Percentiles rank a stretch among this genome's conserved stretches.
These are phyloP conservation scores for Oryzias dopingdopingensis DNA, from an alignment of 2,797 vertebrate species.

Conservation along the genomic window DNA sequence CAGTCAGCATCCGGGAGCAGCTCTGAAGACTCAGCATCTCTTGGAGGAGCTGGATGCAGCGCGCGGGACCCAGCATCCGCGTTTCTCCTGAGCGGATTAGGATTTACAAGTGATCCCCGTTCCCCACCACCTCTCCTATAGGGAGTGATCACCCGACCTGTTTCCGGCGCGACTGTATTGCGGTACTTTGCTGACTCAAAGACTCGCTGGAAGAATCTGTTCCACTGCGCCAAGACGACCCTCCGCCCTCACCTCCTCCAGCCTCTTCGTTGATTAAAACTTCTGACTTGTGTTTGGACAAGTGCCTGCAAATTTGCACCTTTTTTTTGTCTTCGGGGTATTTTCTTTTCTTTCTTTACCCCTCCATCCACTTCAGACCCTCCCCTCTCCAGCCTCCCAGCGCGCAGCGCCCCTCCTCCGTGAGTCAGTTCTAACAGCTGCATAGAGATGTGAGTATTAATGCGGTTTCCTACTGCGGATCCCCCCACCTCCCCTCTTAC, in stretches of 20 bases:
- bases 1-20: conserved; percentile 37
- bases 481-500: background rate
- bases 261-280: conserved; percentile 32
- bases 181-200: conserved; percentile 60
- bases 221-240: conserved; percentile 56
- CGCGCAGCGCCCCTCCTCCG: conserved; percentile 23
- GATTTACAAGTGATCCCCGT: conserved; percentile 36
- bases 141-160: conserved; percentile 45
- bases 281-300: conserved; percentile 36
- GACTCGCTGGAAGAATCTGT: conserved; percentile 44
- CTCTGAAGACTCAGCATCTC: conserved; percentile 40
- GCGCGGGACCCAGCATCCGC: conserved; percentile 21
- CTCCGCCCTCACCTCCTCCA: conserved; percentile 23
- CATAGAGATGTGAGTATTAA: conserved; percentile 80
- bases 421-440: conserved; percentile 74
- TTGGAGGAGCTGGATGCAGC: conserved; percentile 36
- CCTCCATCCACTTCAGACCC: conserved; percentile 48
- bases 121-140: conserved; percentile 20
- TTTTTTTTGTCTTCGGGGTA: conserved; percentile 15
- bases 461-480: conserved; percentile 56
- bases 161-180: conserved; percentile 47
- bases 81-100: conserved; percentile 54
- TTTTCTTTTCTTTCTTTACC: conserved; percentile 9
- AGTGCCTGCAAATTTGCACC: conserved; percentile 17
- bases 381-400: conserved; percentile 38